Evolutionary conservation across 1,140 invertebrate species (phyloP), one percentile per base, ranked within the genome.

Genomic region (Choristoneura fumiferana): DNA sequence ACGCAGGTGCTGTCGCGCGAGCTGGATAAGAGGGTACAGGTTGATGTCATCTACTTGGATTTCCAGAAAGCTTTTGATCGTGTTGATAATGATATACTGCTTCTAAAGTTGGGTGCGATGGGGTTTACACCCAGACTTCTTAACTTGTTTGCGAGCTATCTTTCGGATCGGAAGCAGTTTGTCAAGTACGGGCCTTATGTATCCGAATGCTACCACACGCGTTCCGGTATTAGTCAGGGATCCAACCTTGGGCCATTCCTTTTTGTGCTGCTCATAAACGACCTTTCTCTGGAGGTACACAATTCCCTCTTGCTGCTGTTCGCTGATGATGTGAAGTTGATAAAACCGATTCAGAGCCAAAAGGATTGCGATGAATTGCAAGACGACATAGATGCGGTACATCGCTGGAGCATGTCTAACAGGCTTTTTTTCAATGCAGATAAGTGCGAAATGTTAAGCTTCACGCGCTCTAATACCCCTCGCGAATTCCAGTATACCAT

Each of bases 381-480:
- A 10, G 12, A 17, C 9, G 29, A 54, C 14, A 35, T 54, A 9
- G 29, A 54, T 9, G 4, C 4, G 8, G 12, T 54, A 33, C n/a
- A 15, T 17, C 9, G 13, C 0, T 54, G 52, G 52, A 54, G 52
- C 33, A 5, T 54, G 12, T 4, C 0, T 17, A 54, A 54, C 14
- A 54, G 36, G 10, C 12, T 54, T 1, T 36, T 14, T 0, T 54
- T 54, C 13, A 54, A 54, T 8, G 6, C 5, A 17, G 22, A n/a
- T 14, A 54, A 54, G 33, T 54, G 52, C 14, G 33, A 54, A 17
- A 36, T 36, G 0, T 36, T 54, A 8, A 14, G 33, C 1, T 54
- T 54, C 34, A 36, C 52, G 10, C 55, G 55, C 1, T 12, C 17
- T n/a, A n/a, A n/a, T n/a, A n/a, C n/a, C n/a, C n/a, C n/a, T n/a